A percentile compares a stretch with the other conserved stretches of the same genome.
These are phyloP conservation scores for Caloenas nicobarica DNA, from an alignment of 2,113 vertebrate genomes.

Conservation along the genomic window DNA sequence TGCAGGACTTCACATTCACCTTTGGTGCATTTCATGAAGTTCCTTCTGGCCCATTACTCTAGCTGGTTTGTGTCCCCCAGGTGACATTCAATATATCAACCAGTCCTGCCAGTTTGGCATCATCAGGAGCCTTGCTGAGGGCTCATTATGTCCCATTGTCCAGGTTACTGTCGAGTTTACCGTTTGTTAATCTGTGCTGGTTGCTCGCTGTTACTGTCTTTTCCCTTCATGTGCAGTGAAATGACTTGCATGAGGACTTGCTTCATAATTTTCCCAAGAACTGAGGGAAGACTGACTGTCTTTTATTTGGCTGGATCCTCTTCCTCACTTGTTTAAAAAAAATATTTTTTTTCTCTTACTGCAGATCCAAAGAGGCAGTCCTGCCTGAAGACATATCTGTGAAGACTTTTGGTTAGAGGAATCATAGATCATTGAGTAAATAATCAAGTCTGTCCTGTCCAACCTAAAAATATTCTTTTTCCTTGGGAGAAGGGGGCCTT, in stretches of 20 bases:
- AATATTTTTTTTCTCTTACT: not conserved
- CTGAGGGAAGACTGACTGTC: not conserved
- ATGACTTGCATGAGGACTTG: not conserved
- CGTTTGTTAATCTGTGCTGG: not conserved
- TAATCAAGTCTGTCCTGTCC: not conserved
- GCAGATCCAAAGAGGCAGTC: not conserved
- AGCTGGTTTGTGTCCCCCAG: not conserved
- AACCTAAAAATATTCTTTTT: not conserved
- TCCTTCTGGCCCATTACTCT: not conserved
- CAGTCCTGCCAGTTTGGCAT: not conserved
- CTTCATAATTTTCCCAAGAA: not conserved
- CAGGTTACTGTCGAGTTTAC: not conserved
- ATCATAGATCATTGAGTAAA: not conserved
- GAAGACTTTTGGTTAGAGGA: not conserved
- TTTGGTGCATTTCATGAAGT: not conserved
- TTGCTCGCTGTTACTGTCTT: not conserved
- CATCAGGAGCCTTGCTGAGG: not conserved
- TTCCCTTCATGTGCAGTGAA: not conserved
- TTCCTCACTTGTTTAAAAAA: not conserved
- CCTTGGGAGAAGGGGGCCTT: not conserved
- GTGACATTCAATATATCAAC: not conserved
- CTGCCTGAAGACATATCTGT: not conserved
- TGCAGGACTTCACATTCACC: fast-evolving
- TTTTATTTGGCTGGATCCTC: not conserved
- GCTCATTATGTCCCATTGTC: fast-evolving